Evolutionary conservation across 1,140 invertebrate species (phyloP).

Genomic region (Lysiphlebus fabarum): DNA sequence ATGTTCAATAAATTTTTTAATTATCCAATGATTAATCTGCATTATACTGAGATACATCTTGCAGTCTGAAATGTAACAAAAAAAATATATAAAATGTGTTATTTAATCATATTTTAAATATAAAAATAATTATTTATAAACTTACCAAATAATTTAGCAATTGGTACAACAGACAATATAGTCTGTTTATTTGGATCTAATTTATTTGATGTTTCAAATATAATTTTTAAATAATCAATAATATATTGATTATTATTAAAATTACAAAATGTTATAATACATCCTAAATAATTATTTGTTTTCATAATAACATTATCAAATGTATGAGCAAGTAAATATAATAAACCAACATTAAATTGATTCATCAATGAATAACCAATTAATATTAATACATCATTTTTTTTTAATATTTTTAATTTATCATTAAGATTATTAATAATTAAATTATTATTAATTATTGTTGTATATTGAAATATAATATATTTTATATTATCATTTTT

Average conservation of each 20-base stretch:
- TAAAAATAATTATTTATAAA: constrained; percentile 14
- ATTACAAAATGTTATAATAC: constrained; percentile 35
- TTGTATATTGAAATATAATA: constrained; percentile 38
- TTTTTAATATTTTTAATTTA: constrained; percentile 27
- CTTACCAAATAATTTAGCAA: constrained; percentile 46
- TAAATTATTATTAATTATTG: constrained; percentile 29
- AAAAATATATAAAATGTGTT: background rate
- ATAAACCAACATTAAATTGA: constrained; percentile 48
- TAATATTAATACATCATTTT: constrained; percentile 38
- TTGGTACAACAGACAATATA: constrained; percentile 42
- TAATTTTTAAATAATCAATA: constrained; percentile 31
- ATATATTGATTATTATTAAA: constrained; percentile 28
- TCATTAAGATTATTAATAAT: constrained; percentile 32
- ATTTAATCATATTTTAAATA: background rate
- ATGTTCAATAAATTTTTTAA: constrained; percentile 28
- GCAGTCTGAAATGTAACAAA: constrained; percentile 39
- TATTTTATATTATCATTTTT: constrained; percentile 25
- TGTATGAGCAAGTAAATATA: constrained; percentile 41
- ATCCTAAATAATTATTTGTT: constrained; percentile 35
- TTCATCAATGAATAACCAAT: constrained; percentile 48
- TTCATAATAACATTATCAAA: constrained; percentile 43
- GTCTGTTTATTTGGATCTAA: constrained; percentile 23
- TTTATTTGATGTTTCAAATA: constrained; percentile 27
- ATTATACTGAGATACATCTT: constrained; percentile 31
- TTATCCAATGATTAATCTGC: constrained; percentile 39